Conservation (phyloP, 2,797 vertebrate species). For the Gobio occitaniae region DNA sequence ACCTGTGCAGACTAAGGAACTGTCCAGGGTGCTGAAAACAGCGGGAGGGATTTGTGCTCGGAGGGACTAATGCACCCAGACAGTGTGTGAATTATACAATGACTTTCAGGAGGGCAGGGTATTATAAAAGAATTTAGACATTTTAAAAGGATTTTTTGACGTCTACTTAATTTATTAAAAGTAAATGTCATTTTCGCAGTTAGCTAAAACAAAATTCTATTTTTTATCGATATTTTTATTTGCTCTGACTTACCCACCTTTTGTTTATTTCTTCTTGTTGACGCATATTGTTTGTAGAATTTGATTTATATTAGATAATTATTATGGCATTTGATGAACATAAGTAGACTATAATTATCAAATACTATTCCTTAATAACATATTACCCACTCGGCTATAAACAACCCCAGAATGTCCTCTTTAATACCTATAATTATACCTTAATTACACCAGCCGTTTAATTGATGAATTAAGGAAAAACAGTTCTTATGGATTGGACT, state of each 20-base stretch:
- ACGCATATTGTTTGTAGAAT: not conserved
- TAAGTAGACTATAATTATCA: not conserved
- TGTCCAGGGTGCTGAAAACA: slow-evolving; percentile 72
- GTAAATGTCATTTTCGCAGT: not conserved
- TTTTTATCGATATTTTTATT: not conserved
- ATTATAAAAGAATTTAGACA: not conserved
- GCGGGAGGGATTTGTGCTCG: not conserved
- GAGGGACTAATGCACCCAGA: not conserved
- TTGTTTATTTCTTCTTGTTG: not conserved
- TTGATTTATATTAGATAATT: not conserved
- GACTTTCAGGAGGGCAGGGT: not conserved
- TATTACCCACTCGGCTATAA: not conserved
- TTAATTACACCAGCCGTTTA: not conserved
- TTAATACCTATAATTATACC: not conserved
- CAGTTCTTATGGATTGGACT: not conserved
- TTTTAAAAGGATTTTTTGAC: not conserved
- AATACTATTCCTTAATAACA: not conserved
- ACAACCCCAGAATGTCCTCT: not conserved
- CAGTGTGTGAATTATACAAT: slow-evolving; percentile 27
- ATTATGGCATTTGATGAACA: not conserved
- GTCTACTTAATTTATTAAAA: not conserved
- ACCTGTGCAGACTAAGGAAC: slow-evolving; percentile 59
- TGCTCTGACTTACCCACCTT: not conserved
- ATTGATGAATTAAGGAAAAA: not conserved
- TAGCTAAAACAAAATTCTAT: not conserved